A percentile compares a stretch with the other conserved stretches of the same genome.
Evolutionary conservation across 2,888 invertebrate species (phyloP).

Genomic region (Nemurella pictetii): DNA sequence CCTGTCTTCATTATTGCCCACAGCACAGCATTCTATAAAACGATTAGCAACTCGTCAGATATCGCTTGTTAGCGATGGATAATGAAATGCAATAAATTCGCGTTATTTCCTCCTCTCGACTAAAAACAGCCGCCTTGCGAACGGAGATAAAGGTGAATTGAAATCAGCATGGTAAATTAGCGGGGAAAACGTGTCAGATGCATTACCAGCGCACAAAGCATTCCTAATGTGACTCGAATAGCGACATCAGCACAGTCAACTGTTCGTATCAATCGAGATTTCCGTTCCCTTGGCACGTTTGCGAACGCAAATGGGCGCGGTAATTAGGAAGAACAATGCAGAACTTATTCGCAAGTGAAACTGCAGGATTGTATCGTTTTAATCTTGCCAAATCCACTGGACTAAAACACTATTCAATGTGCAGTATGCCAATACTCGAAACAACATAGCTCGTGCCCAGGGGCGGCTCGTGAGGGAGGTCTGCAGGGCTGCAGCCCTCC

Average conservation of each 20-base stretch:
- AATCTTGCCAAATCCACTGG: not conserved
- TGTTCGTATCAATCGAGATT: not conserved
- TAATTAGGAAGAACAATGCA: not conserved
- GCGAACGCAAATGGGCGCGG: not conserved
- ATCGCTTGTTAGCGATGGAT: too few relatives aligned
- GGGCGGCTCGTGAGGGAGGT: too few relatives aligned
- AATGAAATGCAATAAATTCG: not conserved
- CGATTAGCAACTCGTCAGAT: too few relatives aligned
- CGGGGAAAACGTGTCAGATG: not conserved
- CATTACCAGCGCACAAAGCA: not conserved
- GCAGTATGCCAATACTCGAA: too few relatives aligned
- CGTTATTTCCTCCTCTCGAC: not conserved
- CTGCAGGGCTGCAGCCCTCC: too few relatives aligned
- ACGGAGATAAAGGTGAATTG: not conserved
- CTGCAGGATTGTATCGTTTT: not conserved
- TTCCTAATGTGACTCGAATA: not conserved
- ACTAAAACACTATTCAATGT: not conserved
- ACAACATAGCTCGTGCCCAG: too few relatives aligned
- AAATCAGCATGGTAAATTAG: not conserved
- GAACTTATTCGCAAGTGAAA: too few relatives aligned
- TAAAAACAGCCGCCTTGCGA: not conserved
- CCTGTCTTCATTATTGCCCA: too few relatives aligned
- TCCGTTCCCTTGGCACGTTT: constrained; percentile 13
- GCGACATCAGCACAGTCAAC: not conserved
- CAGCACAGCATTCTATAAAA: too few relatives aligned